These are phyloP conservation scores for Saccostrea glomerata DNA, from an alignment of 1,140 invertebrate genomes.

Conservation along the genomic window DNA sequence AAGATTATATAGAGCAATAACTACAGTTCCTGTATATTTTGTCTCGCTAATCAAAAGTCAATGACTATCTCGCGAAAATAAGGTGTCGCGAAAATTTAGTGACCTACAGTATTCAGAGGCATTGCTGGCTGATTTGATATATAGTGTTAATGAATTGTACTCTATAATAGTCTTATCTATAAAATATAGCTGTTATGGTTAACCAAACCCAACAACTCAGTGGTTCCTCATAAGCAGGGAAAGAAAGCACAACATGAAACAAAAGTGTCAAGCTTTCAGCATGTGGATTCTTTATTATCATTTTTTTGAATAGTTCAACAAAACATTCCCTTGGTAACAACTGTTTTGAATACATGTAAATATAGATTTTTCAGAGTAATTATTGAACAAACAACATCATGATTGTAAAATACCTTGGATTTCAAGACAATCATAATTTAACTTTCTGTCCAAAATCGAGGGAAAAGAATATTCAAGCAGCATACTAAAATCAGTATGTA, in stretches of 20 bases:
- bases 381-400: not conserved
- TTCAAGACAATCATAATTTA: not conserved
- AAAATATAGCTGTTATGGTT: too few relatives aligned
- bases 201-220: too few relatives aligned
- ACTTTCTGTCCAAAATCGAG: not conserved
- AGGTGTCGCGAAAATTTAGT: too few relatives aligned
- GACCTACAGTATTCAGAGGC: too few relatives aligned
- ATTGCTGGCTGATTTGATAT: too few relatives aligned
- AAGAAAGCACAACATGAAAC: too few relatives aligned
- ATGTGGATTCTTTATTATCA: slow-evolving; percentile 12
- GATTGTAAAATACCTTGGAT: not conserved
- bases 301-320: not conserved
- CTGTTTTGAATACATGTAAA: not conserved
- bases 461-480: not conserved
- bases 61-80: too few relatives aligned
- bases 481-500: not conserved
- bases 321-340: slow-evolving; percentile 21
- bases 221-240: too few relatives aligned
- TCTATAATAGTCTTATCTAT: not conserved
- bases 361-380: not conserved
- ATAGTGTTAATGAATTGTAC: not conserved
- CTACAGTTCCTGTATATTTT: too few relatives aligned
- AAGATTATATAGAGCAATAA: too few relatives aligned
- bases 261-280: not conserved
- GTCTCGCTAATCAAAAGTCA: too few relatives aligned